Percentiles rank a stretch among this genome's conserved stretches.
phyloP scores from a whole-genome alignment of 2,888 invertebrate species.

The Napeogenes inachia region DNA sequence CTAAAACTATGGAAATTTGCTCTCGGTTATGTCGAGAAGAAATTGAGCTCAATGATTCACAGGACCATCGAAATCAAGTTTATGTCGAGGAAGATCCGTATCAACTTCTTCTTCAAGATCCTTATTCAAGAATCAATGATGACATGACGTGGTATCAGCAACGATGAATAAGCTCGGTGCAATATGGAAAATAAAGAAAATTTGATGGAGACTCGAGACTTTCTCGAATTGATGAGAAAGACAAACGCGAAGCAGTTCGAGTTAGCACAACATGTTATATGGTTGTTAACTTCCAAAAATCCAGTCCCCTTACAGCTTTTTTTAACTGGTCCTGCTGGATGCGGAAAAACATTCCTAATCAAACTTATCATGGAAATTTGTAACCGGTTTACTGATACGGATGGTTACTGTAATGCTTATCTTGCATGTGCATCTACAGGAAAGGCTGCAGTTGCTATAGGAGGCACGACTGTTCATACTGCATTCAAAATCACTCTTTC shows the following conservation, averaged over 20 bases:
- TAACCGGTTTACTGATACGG: conserved; percentile 43
- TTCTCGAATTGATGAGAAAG: too few species aligned
- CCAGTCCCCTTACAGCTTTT: neutral
- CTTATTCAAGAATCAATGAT: neutral
- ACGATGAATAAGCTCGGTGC: too few species aligned
- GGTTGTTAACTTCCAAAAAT: too few species aligned
- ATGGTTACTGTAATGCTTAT: conserved; percentile 48
- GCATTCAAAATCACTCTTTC: conserved; percentile 35
- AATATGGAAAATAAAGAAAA: too few species aligned
- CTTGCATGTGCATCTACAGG: conserved; percentile 49
- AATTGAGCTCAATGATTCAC: neutral
- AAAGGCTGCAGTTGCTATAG: conserved; percentile 50
- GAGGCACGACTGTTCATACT: conserved; percentile 48
- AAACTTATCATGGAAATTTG: conserved; percentile 54
- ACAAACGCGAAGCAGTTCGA: too few species aligned
- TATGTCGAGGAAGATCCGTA: too few species aligned
- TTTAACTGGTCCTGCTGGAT: conserved; percentile 43
- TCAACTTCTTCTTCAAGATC: too few species aligned
- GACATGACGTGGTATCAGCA: neutral
- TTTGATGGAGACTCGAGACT: too few species aligned
- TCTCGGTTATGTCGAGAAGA: too few species aligned
- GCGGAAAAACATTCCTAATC: conserved; percentile 46
- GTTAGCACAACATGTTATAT: too few species aligned
- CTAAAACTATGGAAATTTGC: too few species aligned
- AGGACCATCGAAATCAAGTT: neutral